Evolutionary conservation across 2,888 invertebrate species (phyloP).

Genomic region (Catocala nupta): DNA sequence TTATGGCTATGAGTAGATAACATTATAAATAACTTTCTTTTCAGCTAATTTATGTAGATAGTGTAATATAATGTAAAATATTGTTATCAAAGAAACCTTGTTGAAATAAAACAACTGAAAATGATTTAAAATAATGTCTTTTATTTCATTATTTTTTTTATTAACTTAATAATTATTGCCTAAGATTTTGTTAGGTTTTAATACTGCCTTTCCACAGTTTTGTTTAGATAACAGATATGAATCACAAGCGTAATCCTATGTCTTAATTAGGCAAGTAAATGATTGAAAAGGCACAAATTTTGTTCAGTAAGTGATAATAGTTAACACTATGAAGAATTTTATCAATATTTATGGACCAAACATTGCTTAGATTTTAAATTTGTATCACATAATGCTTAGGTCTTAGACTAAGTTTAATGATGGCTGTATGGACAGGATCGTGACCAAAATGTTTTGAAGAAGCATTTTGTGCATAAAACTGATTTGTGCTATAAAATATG

Average conservation of each 20-base stretch:
- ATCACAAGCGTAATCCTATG: constrained; percentile 49
- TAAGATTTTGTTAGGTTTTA: constrained; percentile 66
- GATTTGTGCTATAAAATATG: constrained; percentile 52
- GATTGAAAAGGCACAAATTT: constrained; percentile 58
- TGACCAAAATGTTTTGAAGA: constrained; percentile 32
- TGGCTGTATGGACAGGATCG: constrained; percentile 20
- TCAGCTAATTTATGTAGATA: constrained; percentile 39
- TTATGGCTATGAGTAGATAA: constrained; percentile 90
- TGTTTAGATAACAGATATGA: constrained; percentile 45
- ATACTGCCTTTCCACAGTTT: constrained; percentile 69
- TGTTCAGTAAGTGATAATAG: constrained; percentile 33
- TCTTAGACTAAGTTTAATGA: constrained; percentile 35
- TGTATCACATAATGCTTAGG: constrained; percentile 30
- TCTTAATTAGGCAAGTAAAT: constrained; percentile 42
- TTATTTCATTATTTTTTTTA: constrained; percentile 80
- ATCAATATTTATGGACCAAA: constrained; percentile 43
- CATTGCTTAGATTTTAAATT: constrained; percentile 44
- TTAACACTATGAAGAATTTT: constrained; percentile 34
- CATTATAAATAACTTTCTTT: constrained; percentile 13
- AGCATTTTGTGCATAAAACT: constrained; percentile 56
- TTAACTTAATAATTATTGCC: constrained; percentile 68
- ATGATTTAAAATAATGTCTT: constrained; percentile 86
- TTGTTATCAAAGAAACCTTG: constrained; percentile 41
- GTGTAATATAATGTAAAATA: constrained; percentile 34
- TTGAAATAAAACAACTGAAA: constrained; percentile 68